Base-by-base conservation (phyloP, 2,888 invertebrate species). In the Anorthoa munda region DNA sequence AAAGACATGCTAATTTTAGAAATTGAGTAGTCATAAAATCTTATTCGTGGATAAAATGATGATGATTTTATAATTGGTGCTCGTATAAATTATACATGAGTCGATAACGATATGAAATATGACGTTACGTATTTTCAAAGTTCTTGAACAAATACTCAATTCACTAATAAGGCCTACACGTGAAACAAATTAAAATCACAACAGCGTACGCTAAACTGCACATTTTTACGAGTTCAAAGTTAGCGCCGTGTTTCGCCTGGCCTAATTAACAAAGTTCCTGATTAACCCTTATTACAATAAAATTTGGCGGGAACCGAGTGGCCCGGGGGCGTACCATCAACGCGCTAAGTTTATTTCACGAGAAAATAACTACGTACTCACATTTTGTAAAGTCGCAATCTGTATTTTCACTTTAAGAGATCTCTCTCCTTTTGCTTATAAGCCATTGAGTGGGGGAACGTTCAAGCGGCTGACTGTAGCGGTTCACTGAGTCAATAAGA, bases 361-460 rank as follows among this genome's bases (percentile, higher is more conserved):
- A 86, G 84, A 83, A 84, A 84, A 86, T 87, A 85, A 87, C 85
- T 85, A 83, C 85, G 85, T 83, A 87, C 84, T 88, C 87, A 86
- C 79, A 84, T 88, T 87, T 87, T 87, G 88, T 87, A 79, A 88
- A 90, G 85, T 89, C 87, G 86, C 91, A 89, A 92, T 92, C 91
- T 89, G 88, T 89, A 89, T 92, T 91, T 91, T 90, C 91, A 90
- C 90, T 93, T 90, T 90, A 89, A 89, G 86, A 90, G 85, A 90
- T 90, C 88, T 88, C 87, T 88, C 86, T 88, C 86, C 87, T 87
- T 90, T 90, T 88, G 87, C 89, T 90, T 88, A 89, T 88, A 88
- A 90, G 87, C 86, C 82, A 78, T 79, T 72, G 76, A 71, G 65
- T 66, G 81, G 79, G 65, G 18, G 66, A 82, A 83, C 69, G 51